Evolutionary conservation across 1,140 invertebrate species (phyloP).

Genomic region (Carcinoscorpius rotundicauda): DNA sequence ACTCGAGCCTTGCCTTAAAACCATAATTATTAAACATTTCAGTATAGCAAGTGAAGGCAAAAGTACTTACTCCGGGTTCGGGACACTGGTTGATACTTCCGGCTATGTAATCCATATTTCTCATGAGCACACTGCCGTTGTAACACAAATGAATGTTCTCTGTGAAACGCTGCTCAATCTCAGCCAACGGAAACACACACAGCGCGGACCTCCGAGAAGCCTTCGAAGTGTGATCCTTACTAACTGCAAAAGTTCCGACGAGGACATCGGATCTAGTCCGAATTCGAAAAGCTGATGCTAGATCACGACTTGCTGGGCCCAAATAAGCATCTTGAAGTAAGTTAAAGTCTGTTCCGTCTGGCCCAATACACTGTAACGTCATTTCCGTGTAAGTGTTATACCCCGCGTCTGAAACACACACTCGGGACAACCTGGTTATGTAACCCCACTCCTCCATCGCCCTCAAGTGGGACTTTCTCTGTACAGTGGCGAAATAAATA

Average conservation of each 20-base stretch:
- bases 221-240: constrained; percentile 64
- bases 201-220: constrained; percentile 63
- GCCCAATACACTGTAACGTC: constrained; percentile 65
- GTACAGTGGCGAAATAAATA: constrained; percentile 89
- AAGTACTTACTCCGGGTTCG: constrained; percentile 51
- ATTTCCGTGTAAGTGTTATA: constrained; percentile 90
- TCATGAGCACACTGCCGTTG: constrained; percentile 76
- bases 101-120: constrained; percentile 87
- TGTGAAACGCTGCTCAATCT: constrained; percentile 85
- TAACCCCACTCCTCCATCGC: constrained; percentile 76
- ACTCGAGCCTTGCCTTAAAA: too few relatives aligned
- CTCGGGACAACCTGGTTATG: constrained; percentile 76
- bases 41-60: too few relatives aligned
- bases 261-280: constrained; percentile 60
- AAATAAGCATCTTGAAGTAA: constrained; percentile 82
- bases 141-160: constrained; percentile 96
- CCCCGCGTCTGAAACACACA: constrained; percentile 85
- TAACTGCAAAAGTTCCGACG: constrained; percentile 69
- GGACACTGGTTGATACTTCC: constrained; percentile 81
- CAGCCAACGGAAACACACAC: constrained; percentile 48
- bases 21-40: too few relatives aligned
- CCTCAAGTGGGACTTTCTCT: constrained; percentile 78
- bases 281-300: constrained; percentile 66
- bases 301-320: constrained; percentile 57
- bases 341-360: constrained; percentile 55